phyloP scores from a whole-genome alignment of 2,113 vertebrate genomes.

The Rhegmatorhina hoffmannsi region DNA sequence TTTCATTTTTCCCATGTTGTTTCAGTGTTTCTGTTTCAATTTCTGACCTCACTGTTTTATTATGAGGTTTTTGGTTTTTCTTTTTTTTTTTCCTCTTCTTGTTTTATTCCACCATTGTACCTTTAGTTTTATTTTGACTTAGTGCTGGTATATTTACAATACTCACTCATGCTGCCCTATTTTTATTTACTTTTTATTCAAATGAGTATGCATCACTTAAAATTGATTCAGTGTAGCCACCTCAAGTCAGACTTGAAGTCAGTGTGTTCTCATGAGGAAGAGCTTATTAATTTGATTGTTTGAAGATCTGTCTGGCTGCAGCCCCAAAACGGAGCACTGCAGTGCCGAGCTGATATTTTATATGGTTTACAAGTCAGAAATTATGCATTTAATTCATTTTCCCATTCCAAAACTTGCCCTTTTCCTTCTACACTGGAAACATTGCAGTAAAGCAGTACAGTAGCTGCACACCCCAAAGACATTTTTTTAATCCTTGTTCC shows the following conservation, averaged over 20 bases:
- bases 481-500: neutral
- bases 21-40: neutral
- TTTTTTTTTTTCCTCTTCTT: neutral
- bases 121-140: neutral
- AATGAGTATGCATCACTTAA: neutral
- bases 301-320: neutral
- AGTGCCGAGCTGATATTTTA: neutral
- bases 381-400: neutral
- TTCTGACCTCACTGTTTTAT: neutral
- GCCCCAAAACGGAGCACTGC: neutral
- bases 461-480: neutral
- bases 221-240: neutral
- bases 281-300: neutral
- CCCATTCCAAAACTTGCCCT: neutral
- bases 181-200: slow-evolving; percentile 23
- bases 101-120: neutral
- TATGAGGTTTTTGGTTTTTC: neutral
- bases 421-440: neutral
- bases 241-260: slow-evolving; percentile 8
- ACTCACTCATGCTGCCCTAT: neutral
- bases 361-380: neutral
- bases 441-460: neutral
- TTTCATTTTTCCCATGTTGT: neutral
- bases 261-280: neutral
- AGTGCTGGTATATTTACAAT: neutral